Evolutionary conservation across 2,888 invertebrate genomes (phyloP).

Genomic region (Plutella xylostella): DNA sequence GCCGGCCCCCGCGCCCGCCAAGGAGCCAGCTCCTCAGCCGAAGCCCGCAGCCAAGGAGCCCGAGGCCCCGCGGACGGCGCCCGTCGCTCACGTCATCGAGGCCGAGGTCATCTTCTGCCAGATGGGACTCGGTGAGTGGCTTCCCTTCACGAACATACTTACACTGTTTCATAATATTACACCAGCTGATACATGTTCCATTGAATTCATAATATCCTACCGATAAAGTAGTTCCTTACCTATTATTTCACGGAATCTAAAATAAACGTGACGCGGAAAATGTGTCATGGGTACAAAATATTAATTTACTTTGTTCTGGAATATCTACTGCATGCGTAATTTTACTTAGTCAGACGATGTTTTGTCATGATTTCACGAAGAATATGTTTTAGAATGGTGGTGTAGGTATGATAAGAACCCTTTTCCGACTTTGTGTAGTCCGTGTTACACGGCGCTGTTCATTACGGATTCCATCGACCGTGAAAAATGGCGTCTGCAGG

Average conservation of each 20-base stretch:
- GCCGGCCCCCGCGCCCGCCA: constrained; percentile 10
- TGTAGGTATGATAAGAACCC: too few species aligned
- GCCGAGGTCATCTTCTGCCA: constrained; percentile 79
- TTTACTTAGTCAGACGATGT: too few species aligned
- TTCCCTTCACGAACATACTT: background rate
- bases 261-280: background rate
- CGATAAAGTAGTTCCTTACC: too few species aligned
- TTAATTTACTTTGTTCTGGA: background rate
- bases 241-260: background rate
- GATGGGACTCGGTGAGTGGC: constrained; percentile 76
- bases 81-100: constrained; percentile 66
- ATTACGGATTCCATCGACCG: constrained; percentile 27
- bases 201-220: too few species aligned
- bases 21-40: constrained; percentile 18
- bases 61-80: constrained; percentile 15
- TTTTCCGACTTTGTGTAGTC: too few species aligned
- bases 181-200: too few species aligned
- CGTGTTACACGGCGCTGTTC: too few species aligned
- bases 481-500: constrained; percentile 31
- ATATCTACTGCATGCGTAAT: too few species aligned
- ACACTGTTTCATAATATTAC: too few species aligned
- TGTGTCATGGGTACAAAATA: constrained; percentile 1
- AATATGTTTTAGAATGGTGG: too few species aligned
- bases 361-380: too few species aligned
- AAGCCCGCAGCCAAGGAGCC: constrained; percentile 13